Evolutionary conservation across 2,888 invertebrate genomes (phyloP).

Genomic region (Pherbina coryleti): DNA sequence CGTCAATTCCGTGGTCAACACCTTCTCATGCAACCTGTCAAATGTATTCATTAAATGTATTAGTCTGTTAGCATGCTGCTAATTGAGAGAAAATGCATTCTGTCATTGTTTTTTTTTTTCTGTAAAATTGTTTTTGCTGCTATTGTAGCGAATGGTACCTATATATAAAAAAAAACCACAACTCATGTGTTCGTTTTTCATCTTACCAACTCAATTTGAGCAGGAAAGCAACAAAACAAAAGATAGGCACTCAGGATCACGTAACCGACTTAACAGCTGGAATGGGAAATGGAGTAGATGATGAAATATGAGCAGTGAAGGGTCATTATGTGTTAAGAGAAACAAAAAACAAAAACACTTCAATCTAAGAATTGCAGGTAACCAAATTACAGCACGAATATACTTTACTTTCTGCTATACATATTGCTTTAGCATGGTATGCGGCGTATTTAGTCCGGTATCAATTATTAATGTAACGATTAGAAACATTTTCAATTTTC

Average conservation of each 20-base stretch:
- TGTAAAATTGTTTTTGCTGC: background rate
- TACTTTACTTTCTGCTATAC: too few species aligned
- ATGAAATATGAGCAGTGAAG: conserved; percentile 3
- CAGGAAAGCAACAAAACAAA: conserved; percentile 7
- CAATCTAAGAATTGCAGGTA: background rate
- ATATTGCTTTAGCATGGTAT: background rate
- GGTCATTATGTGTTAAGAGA: background rate
- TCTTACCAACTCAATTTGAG: conserved; percentile 5
- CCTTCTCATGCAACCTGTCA: conserved; percentile 29
- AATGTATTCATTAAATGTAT: conserved; percentile 15
- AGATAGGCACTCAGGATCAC: conserved; percentile 26
- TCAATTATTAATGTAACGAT: conserved; percentile 30
- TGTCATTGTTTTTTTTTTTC: background rate
- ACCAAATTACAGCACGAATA: background rate
- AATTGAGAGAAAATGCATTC: conserved; percentile 40
- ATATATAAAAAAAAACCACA: background rate
- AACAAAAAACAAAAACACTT: background rate
- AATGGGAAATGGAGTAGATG: background rate
- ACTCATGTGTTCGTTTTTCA: background rate
- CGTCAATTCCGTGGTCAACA: conserved; percentile 51
- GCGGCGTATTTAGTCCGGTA: background rate
- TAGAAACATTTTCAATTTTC: conserved; percentile 17
- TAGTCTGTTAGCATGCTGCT: conserved; percentile 38
- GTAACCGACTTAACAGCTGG: conserved; percentile 33
- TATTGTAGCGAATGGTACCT: background rate